Evolutionary conservation across 37 sponge, comb jelly and placozoan genomes (phyloP).

Genomic region (Bolinopsis microptera): DNA sequence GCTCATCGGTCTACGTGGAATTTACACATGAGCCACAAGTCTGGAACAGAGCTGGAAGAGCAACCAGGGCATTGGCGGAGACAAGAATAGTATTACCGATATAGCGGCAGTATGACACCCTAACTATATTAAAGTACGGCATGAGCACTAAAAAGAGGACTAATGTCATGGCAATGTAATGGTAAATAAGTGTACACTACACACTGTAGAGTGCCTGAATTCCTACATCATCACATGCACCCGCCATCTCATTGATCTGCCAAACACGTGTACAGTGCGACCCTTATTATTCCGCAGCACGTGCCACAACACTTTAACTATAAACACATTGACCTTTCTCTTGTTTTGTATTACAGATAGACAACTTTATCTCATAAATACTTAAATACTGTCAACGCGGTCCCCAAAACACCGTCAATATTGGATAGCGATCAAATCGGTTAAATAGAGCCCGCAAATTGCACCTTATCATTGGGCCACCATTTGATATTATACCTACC

Average conservation of each 20-base stretch:
- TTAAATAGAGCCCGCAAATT: background rate
- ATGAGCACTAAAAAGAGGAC: slow-evolving; percentile 53
- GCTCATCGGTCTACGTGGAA: background rate
- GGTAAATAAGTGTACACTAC: background rate
- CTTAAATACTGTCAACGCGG: background rate
- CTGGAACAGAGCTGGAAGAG: background rate
- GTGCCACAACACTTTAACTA: background rate
- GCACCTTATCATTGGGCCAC: background rate
- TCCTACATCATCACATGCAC: background rate
- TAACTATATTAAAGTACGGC: slow-evolving; percentile 8
- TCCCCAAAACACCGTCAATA: background rate
- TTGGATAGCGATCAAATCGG: background rate
- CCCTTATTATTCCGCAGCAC: background rate
- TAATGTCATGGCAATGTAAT: background rate
- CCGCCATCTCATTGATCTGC: background rate
- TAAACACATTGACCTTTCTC: background rate
- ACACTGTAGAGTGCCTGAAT: background rate
- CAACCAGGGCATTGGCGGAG: slow-evolving; percentile 12
- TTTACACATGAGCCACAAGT: slow-evolving; percentile 49
- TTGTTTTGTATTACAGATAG: background rate
- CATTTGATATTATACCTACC: no score
- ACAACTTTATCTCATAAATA: background rate
- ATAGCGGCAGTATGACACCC: background rate
- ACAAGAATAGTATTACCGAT: slow-evolving; percentile 14
- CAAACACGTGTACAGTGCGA: background rate